Evolutionary conservation across 2,888 invertebrate species (phyloP), one percentile per base, ranked within the genome.

Genomic region (Sepioteuthis lessoniana): DNA sequence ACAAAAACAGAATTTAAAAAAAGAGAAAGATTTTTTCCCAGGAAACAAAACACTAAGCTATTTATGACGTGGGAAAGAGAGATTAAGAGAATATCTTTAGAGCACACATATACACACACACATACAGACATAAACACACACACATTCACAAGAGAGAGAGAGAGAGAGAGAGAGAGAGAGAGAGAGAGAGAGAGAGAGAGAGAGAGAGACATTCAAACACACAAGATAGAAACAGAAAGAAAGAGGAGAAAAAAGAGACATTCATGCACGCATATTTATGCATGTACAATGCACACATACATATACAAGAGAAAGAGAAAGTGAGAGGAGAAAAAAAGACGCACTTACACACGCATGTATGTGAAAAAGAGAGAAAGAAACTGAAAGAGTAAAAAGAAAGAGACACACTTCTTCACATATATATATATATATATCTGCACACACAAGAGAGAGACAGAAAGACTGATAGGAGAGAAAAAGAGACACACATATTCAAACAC

Each of bases 1-100:
- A 25, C 4, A 25, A 25, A 55, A 55, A 55, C 55, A 55, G 55
- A 55, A 55, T n/a, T 16, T n/a, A 76, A 35, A 76, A n/a, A 1
- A n/a, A n/a, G 16, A 35, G n/a, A 25, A n/a, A 16, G n/a, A 10
- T 55, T 55, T 55, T 76, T 35, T 76, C n/a, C 76, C 76, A 76
- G 76, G 76, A 76, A 76, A 76, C 76, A 76, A 76, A 76, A 76
- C 76, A 76, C 76, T 76, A 76, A 76, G 76, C 76, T n/a, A n/a
- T 76, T 76, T 76, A 76, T 76, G 76, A 76, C 19, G 76, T n/a
- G 19, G 76, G 76, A n/a, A 76, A 76, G 0, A 25, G 35, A 76
- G 76, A 76, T 76, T 76, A 76, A 76, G 2, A 13, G 16, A 76
- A 76, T 13, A 60, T 60, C 60, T 60, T 60, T 60, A 31, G 31